These are phyloP conservation scores for Leptonema lineaticorne DNA, from an alignment of 1,140 invertebrate genomes.

Conservation along the genomic window DNA sequence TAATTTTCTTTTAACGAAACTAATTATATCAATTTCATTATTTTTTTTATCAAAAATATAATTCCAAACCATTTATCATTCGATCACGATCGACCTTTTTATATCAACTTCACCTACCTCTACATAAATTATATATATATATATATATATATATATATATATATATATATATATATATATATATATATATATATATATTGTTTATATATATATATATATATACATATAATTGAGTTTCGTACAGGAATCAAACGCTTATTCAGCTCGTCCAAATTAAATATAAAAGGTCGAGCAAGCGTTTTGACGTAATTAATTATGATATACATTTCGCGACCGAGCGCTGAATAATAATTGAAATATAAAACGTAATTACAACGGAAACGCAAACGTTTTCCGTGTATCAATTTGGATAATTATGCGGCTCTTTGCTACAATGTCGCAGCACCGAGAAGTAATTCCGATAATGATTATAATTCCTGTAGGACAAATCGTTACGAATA, in stretches of 20 bases:
- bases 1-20: background rate
- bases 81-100: too few relatives aligned
- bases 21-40: background rate
- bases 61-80: too few relatives aligned
- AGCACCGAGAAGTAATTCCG: background rate
- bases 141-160: too few relatives aligned
- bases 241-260: too few relatives aligned
- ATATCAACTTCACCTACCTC: too few relatives aligned
- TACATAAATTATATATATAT: too few relatives aligned
- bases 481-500: too few relatives aligned
- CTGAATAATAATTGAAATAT: conserved; percentile 3
- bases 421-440: background rate
- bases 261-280: background rate
- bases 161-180: too few relatives aligned
- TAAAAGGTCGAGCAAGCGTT: background rate
- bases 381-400: background rate
- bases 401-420: conserved; percentile 6
- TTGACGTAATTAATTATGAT: conserved; percentile 7
- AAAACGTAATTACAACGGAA: conserved; percentile 3
- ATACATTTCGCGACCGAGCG: background rate
- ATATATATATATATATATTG: background rate
- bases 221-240: background rate
- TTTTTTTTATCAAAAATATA: background rate
- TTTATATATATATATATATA: background rate
- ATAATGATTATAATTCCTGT: background rate